Conservation (phyloP, 2,888 invertebrate genomes). For the Pocota personata region DNA sequence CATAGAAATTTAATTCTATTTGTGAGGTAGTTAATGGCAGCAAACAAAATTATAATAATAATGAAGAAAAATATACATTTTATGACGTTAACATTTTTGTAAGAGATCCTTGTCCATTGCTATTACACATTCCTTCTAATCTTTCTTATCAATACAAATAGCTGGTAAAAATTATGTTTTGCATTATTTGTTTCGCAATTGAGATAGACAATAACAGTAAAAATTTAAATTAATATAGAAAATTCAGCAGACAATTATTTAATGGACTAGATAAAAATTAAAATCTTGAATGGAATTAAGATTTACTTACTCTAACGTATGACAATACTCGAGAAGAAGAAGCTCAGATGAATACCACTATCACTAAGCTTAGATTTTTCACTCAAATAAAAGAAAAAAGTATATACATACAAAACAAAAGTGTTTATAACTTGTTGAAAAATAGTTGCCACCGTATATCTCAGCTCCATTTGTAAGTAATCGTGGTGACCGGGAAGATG, state of each 20-base stretch:
- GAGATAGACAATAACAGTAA: slow-evolving; percentile 47
- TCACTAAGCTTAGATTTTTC: slow-evolving; percentile 25
- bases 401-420: slow-evolving; percentile 32
- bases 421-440: background rate
- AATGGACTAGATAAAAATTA: slow-evolving; percentile 48
- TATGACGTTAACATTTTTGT: slow-evolving; percentile 36
- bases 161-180: slow-evolving; percentile 35
- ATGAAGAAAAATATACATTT: slow-evolving; percentile 50
- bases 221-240: slow-evolving; percentile 27
- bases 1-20: slow-evolving; percentile 19
- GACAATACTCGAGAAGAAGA: slow-evolving; percentile 44
- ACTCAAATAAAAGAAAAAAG: slow-evolving; percentile 41
- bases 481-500: slow-evolving; percentile 81
- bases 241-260: slow-evolving; percentile 37
- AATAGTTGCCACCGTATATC: background rate
- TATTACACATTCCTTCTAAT: slow-evolving; percentile 69
- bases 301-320: slow-evolving; percentile 42
- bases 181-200: slow-evolving; percentile 23
- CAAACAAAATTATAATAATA: background rate
- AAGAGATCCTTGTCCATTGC: slow-evolving; percentile 69
- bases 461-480: slow-evolving; percentile 77
- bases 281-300: slow-evolving; percentile 60
- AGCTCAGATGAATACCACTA: slow-evolving; percentile 42
- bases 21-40: slow-evolving; percentile 56
- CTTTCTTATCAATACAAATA: slow-evolving; percentile 27